phyloP scores from a whole-genome alignment of 2,797 vertebrate genomes.

The Hybognathus amarus region DNA sequence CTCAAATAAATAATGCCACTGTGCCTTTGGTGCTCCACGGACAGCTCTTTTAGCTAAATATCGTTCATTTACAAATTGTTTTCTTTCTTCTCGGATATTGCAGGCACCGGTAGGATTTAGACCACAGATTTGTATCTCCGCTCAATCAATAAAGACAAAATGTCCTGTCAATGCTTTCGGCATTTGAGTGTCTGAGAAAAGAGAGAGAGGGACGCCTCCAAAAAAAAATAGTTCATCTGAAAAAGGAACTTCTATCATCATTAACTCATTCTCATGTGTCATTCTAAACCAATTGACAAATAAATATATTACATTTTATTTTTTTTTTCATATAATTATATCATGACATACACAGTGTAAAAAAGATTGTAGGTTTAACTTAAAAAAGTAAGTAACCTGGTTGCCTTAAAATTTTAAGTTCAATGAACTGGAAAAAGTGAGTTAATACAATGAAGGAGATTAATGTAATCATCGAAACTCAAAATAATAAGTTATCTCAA shows the following conservation, averaged over 20 bases:
- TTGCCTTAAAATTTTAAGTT: too few relatives aligned
- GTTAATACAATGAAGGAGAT: too few relatives aligned
- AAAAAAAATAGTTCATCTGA: conserved; percentile 1
- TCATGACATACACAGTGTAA: too few relatives aligned
- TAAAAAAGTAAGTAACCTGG: too few relatives aligned
- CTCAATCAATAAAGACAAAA: conserved; percentile 34
- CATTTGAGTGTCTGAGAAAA: background rate
- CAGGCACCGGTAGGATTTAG: conserved; percentile 10
- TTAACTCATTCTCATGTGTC: background rate
- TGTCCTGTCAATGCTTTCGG: background rate
- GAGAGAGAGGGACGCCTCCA: background rate
- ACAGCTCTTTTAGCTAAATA: conserved; percentile 34
- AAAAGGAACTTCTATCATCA: background rate
- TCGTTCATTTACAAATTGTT: background rate
- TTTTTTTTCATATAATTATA: background rate
- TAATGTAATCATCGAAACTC: too few relatives aligned
- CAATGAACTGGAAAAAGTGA: too few relatives aligned
- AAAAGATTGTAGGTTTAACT: too few relatives aligned
- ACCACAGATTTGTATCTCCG: conserved; percentile 20
- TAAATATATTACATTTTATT: background rate
- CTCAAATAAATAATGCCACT: background rate
- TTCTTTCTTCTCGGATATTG: conserved; percentile 14
- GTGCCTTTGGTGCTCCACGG: background rate
- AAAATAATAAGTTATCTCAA: too few relatives aligned
- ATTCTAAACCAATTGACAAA: background rate